Evolutionary conservation across 2,888 invertebrate species (phyloP).

Genomic region (Myathropa florea): DNA sequence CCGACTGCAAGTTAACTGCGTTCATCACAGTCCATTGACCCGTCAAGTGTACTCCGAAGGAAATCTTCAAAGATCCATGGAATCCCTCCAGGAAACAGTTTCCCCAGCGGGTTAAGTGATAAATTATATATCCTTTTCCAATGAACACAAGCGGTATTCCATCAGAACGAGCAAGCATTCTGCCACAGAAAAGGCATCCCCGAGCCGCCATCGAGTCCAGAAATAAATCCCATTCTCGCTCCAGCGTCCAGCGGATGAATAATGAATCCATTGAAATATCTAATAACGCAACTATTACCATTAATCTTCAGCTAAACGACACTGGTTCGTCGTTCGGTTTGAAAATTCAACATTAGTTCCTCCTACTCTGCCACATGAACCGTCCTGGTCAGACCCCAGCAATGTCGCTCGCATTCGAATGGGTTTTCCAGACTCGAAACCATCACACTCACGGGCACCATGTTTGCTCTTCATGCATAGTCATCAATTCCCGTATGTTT

Average conservation of each 20-base stretch:
- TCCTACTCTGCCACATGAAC: neutral
- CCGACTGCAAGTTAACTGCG: neutral
- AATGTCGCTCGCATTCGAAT: constrained; percentile 48
- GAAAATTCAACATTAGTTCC: neutral
- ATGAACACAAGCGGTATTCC: constrained; percentile 50
- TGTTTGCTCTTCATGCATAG: constrained; percentile 19
- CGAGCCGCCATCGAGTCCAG: neutral
- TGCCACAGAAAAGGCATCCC: neutral
- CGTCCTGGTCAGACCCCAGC: neutral
- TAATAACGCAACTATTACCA: constrained; percentile 70
- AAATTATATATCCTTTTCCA: constrained; percentile 65
- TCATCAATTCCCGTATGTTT: constrained; percentile 56
- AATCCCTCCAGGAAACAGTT: constrained; percentile 52
- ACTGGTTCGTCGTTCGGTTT: constrained; percentile 42
- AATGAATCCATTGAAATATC: constrained; percentile 70
- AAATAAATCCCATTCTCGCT: constrained; percentile 43
- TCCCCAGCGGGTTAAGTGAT: constrained; percentile 22
- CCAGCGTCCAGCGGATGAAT: constrained; percentile 54
- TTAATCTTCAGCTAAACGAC: constrained; percentile 65
- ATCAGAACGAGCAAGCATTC: constrained; percentile 33
- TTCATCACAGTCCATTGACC: neutral
- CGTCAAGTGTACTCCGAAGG: neutral
- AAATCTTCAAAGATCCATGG: neutral
- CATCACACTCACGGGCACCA: neutral
- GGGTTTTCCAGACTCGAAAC: constrained; percentile 35